phyloP scores from a whole-genome alignment of 2,113 vertebrate genomes.

The Athene noctua region DNA sequence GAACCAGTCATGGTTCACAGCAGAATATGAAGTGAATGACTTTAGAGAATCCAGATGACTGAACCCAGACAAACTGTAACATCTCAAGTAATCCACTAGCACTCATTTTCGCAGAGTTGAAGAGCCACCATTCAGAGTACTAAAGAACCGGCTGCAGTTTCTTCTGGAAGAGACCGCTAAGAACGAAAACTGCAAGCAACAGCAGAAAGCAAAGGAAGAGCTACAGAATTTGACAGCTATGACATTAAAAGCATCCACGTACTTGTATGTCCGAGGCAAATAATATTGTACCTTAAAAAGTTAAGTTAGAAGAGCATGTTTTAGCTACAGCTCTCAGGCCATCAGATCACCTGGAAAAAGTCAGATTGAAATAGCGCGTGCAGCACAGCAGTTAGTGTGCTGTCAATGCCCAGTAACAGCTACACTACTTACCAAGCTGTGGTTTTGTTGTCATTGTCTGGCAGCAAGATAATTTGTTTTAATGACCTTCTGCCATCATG shows the following conservation, averaged over 20 bases:
- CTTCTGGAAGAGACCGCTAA: background rate
- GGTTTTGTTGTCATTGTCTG: conserved; percentile 50
- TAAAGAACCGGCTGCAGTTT: background rate
- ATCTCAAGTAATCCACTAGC: background rate
- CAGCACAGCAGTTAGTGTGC: background rate
- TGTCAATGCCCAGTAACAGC: conserved; percentile 23
- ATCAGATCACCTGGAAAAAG: background rate
- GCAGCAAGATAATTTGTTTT: conserved; percentile 56
- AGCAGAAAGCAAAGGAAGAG: background rate
- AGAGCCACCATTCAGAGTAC: background rate
- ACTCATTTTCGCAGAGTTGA: background rate
- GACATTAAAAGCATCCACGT: background rate
- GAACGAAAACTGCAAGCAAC: background rate
- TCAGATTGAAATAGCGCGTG: background rate
- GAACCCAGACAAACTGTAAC: background rate
- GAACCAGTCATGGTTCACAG: background rate
- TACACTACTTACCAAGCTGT: conserved; percentile 7
- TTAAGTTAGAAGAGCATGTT: background rate
- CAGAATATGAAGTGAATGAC: background rate
- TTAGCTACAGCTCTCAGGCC: background rate
- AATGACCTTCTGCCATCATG: conserved; percentile 64
- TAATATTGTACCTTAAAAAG: background rate
- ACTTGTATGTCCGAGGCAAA: background rate
- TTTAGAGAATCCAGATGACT: background rate
- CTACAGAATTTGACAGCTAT: background rate